Base-by-base conservation (phyloP, 2,797 vertebrate genomes). In the Danio kyathit region DNA sequence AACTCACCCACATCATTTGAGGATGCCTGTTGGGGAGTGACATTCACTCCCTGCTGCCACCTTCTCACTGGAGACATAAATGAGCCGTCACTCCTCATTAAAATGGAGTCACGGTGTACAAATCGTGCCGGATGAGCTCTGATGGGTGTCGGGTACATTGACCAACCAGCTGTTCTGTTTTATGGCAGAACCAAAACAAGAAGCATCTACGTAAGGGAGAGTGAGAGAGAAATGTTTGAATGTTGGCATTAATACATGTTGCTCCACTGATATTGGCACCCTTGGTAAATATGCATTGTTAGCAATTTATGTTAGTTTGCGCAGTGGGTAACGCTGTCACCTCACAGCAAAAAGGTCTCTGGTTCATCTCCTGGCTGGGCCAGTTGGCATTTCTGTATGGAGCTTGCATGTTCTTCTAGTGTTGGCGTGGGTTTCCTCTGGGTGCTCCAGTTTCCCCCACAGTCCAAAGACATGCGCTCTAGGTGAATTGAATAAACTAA, bases 81-180 rank as follows among this genome's bases (percentile, higher is more conserved):
- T 29, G 13, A 72, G 67, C 57, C 48, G 7, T 79, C 77, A 72
- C 13, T 79, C 38, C 67, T 79, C 38, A 6, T 80, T 80, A 73
- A 60, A 44, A 38, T 51, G 7, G 38, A 63, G 46, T 80, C 56
- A 80, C 46, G 19, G 76, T 7, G 17, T 14, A 43, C 65, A 60
- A 51, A 40, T 70, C 57, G 3, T 70, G 65, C 69, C 11, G 0
- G 66, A 70, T 79, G 65, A 70, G 56, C 60, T 79, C 65, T 69
- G 54, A 19, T 12, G 54, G 54, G 65, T 70, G 65, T 51, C 48
- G 29, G 44, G 44, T 51, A 21, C 8, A 5, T 70, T n/a, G 66
- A 40, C 16, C 5, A 29, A 79, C 44, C 65, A 70, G 76, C 76
- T 65, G 70, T 63, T 72, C 54, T 79, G 29, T 78, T 78, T 46